Evolutionary conservation across 2,888 invertebrate species (phyloP).

Genomic region (Acanthococcus lagerstroemiae): DNA sequence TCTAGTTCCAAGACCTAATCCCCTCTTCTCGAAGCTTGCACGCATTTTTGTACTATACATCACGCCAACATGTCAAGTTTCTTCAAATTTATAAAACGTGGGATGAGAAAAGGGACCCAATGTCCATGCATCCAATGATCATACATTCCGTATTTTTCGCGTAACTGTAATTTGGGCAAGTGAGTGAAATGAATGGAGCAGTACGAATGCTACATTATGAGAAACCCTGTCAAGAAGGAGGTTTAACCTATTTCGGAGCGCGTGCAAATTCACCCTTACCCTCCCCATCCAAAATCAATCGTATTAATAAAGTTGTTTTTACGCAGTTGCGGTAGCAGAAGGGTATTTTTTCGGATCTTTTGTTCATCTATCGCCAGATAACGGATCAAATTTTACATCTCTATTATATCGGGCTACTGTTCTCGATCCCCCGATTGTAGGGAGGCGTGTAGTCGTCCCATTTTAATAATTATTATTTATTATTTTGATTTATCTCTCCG

Average conservation of each 20-base stretch:
- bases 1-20: too few relatives aligned
- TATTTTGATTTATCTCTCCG: constrained; percentile 25
- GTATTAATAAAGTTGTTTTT: constrained; percentile 30
- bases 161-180: too few relatives aligned
- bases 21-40: too few relatives aligned
- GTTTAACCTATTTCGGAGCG: neutral
- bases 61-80: too few relatives aligned
- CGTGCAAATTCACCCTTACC: constrained; percentile 5
- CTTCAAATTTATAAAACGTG: too few relatives aligned
- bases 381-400: constrained; percentile 27
- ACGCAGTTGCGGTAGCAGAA: constrained; percentile 27
- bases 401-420: constrained; percentile 15
- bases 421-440: constrained; percentile 8
- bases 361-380: constrained; percentile 19
- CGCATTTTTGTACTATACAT: too few relatives aligned
- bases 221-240: neutral
- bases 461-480: constrained; percentile 24
- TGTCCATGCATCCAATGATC: too few relatives aligned
- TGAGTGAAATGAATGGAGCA: too few relatives aligned
- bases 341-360: constrained; percentile 24
- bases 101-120: too few relatives aligned
- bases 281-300: constrained; percentile 19
- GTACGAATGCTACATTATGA: neutral
- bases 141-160: too few relatives aligned
- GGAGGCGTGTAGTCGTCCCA: constrained; percentile 19